Evolutionary conservation across 2,113 vertebrate species (phyloP).

Genomic region (Suncus etruscus): DNA sequence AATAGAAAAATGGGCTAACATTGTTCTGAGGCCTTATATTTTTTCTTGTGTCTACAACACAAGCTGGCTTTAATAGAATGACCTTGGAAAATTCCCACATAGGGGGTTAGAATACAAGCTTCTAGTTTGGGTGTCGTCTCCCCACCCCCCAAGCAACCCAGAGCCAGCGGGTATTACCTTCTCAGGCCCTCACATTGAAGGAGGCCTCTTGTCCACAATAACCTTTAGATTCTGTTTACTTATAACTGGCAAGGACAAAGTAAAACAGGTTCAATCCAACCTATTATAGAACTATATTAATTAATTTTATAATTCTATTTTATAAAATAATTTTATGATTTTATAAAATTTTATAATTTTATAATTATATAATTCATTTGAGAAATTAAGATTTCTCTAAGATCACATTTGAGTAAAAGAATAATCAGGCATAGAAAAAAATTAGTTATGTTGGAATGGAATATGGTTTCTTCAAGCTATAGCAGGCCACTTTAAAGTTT

Average conservation of each 20-base stretch:
- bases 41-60: too few relatives aligned
- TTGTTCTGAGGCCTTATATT: not conserved
- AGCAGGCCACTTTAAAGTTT: conserved; percentile 54
- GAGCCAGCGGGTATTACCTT: too few relatives aligned
- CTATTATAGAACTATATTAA: not conserved
- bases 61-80: not conserved
- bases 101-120: not conserved
- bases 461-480: conserved; percentile 44
- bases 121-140: not conserved
- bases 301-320: not conserved
- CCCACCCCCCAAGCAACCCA: too few relatives aligned
- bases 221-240: conserved; percentile 11
- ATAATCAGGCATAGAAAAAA: conserved; percentile 43
- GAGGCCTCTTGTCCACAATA: not conserved
- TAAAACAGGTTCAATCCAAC: not conserved
- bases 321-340: too few relatives aligned
- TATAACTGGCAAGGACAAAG: not conserved
- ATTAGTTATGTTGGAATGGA: conserved; percentile 44
- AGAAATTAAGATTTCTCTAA: not conserved
- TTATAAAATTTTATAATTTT: too few relatives aligned
- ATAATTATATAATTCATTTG: too few relatives aligned
- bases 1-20: not conserved
- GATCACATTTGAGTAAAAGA: not conserved
- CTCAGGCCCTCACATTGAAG: too few relatives aligned
- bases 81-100: not conserved